phyloP scores from a whole-genome alignment of 2,888 invertebrate genomes.

The Monochamus alternatus region DNA sequence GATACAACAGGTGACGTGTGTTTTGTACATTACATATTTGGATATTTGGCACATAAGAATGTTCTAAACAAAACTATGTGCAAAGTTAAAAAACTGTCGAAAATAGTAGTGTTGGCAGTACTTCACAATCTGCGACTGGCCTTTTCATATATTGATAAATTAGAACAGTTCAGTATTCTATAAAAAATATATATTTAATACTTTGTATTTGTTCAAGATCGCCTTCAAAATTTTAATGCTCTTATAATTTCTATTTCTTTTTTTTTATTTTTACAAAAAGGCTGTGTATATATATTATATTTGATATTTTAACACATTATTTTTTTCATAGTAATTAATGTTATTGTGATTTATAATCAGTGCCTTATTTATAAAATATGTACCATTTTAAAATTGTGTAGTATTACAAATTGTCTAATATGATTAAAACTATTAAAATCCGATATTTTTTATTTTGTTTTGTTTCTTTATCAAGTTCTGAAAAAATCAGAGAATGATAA shows the following conservation, averaged over 20 bases:
- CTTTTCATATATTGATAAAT: neutral
- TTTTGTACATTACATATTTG: too few relatives aligned
- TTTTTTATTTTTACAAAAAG: conserved; percentile 47
- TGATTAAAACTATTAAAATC: conserved; percentile 21
- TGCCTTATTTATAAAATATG: conserved; percentile 56
- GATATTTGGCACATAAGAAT: too few relatives aligned
- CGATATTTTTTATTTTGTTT: neutral
- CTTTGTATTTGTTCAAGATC: conserved; percentile 7
- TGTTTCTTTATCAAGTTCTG: neutral
- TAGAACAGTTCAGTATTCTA: neutral
- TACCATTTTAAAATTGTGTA: conserved; percentile 36
- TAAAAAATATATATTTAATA: neutral
- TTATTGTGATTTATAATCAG: conserved; percentile 57
- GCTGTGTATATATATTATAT: conserved; percentile 60
- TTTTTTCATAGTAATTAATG: conserved; percentile 51
- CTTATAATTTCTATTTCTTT: conserved; percentile 28
- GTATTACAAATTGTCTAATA: conserved; percentile 29
- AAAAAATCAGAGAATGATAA: too few relatives aligned
- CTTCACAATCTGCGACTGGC: too few relatives aligned
- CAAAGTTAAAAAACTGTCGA: too few relatives aligned
- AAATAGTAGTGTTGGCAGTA: too few relatives aligned
- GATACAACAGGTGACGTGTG: too few relatives aligned
- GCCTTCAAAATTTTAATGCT: conserved; percentile 20
- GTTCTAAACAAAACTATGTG: too few relatives aligned
- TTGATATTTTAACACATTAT: conserved; percentile 51